phyloP scores from a whole-genome alignment of 2,797 vertebrate species.

The Rhabdomys pumilio region DNA sequence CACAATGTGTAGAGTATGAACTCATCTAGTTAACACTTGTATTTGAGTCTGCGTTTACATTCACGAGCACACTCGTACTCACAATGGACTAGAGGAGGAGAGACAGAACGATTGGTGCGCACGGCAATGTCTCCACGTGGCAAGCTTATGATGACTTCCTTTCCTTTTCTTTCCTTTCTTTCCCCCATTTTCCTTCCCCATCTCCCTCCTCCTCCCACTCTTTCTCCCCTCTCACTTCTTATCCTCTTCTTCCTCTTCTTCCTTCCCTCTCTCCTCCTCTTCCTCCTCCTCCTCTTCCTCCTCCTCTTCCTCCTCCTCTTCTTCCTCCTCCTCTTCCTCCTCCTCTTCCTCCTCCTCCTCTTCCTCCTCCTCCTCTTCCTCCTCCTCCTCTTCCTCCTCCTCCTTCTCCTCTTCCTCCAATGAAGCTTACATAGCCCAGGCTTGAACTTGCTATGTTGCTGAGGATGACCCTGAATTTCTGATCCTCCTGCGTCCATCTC shows the following conservation, averaged over 20 bases:
- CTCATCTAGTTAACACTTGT: neutral
- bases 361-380: rapidly evolving
- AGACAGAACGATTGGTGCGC: neutral
- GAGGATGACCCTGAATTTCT: neutral
- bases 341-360: rapidly evolving
- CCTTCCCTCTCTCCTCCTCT: neutral
- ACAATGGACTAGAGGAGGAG: neutral
- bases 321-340: rapidly evolving
- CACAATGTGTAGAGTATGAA: neutral
- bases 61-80: neutral
- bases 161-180: no score
- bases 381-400: rapidly evolving
- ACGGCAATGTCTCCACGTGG: neutral
- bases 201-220: no score
- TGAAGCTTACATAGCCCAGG: neutral
- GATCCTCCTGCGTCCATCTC: no score
- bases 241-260: rapidly evolving
- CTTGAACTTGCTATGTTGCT: neutral
- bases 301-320: rapidly evolving
- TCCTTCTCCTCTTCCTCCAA: rapidly evolving
- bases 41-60: neutral
- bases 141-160: neutral
- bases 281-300: neutral
- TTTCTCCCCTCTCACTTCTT: neutral
- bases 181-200: no score